Conservation (phyloP, 2,888 invertebrate species). For the Agriopis leucophaearia region DNA sequence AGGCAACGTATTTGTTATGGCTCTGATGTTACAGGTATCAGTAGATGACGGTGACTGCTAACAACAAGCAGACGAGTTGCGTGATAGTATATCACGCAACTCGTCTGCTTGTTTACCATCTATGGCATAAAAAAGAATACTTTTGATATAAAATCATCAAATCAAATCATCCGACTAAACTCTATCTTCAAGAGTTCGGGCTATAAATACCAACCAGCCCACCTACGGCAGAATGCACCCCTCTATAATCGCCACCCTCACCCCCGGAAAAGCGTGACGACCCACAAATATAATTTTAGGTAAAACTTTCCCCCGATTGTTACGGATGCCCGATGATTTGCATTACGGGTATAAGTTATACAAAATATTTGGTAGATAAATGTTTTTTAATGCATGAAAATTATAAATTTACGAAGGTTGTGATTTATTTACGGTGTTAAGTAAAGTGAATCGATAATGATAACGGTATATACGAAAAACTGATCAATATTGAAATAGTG, state of each 20-base stretch:
- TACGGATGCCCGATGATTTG: conserved; percentile 74
- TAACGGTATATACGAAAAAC: no score
- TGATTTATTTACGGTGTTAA: neutral
- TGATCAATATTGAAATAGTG: no score
- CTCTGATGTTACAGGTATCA: no score
- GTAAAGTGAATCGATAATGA: neutral
- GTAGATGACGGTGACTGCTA: no score
- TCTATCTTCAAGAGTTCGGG: conserved; percentile 42
- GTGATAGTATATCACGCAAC: no score
- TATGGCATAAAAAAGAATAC: no score
- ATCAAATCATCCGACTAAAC: conserved; percentile 27
- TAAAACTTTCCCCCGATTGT: conserved; percentile 81
- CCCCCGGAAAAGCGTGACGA: conserved; percentile 84
- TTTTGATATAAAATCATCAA: neutral
- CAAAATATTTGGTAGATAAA: neutral
- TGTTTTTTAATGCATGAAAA: conserved; percentile 53
- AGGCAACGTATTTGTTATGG: no score
- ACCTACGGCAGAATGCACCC: conserved; percentile 79
- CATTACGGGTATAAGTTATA: conserved; percentile 64
- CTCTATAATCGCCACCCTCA: conserved; percentile 76
- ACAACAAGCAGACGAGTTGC: no score
- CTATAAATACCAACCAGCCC: conserved; percentile 72
- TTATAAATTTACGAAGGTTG: conserved; percentile 4
- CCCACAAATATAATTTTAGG: conserved; percentile 87
- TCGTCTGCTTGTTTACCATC: no score